Evolutionary conservation across 1,140 invertebrate species (phyloP).

Genomic region (Caerostris extrusa): DNA sequence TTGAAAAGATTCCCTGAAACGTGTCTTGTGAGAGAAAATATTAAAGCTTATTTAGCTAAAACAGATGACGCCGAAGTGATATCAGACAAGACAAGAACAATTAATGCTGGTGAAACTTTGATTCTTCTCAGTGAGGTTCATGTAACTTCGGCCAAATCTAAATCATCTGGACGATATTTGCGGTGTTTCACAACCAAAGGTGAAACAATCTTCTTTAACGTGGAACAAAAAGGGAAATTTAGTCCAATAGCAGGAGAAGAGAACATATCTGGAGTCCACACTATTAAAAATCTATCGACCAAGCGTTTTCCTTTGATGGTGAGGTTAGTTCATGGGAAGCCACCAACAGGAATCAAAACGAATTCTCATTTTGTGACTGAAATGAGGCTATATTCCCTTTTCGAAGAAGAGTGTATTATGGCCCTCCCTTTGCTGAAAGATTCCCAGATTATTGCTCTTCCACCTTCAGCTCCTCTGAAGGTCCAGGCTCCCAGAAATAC

Average conservation of each 20-base stretch:
- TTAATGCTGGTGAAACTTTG: conserved; percentile 90
- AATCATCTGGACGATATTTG: conserved; percentile 85
- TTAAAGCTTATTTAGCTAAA: conserved; percentile 87
- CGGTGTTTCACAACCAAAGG: conserved; percentile 92
- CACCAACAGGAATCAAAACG: conserved; percentile 86
- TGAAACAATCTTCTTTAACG: conserved; percentile 89
- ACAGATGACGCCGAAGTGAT: conserved; percentile 84
- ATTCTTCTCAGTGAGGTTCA: conserved; percentile 87
- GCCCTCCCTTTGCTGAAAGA: conserved; percentile 87
- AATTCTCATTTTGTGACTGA: conserved; percentile 89
- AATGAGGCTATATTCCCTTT: conserved; percentile 90
- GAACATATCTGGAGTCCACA: conserved; percentile 95
- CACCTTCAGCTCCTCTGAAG: conserved; percentile 92
- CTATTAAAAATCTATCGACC: conserved; percentile 88
- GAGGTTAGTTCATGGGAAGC: conserved; percentile 92
- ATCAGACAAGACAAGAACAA: conserved; percentile 87
- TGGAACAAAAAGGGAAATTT: conserved; percentile 94
- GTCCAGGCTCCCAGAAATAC: conserved; percentile 91
- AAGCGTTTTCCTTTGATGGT: conserved; percentile 95
- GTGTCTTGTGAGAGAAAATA: conserved; percentile 91
- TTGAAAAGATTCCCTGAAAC: conserved; percentile 89
- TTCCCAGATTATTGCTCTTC: conserved; percentile 87
- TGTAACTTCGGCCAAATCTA: conserved; percentile 82
- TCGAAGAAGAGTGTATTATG: conserved; percentile 91
- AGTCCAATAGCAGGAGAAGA: conserved; percentile 94